Evolutionary conservation across 2,113 vertebrate genomes (phyloP), one percentile per base, ranked within the genome.

Genomic region (Heterochromis multidens): DNA sequence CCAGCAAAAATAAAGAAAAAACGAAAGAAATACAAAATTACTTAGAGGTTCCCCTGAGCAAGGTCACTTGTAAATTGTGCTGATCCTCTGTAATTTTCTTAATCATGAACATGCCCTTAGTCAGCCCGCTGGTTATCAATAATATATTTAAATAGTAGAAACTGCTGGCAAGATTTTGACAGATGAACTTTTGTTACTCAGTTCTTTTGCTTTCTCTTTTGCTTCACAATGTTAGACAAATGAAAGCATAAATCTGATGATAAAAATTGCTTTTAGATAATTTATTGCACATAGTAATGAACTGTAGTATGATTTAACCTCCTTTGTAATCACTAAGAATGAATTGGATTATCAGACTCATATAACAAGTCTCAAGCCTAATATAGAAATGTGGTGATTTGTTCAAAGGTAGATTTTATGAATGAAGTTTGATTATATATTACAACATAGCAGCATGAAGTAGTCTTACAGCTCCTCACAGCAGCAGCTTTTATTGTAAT

Each of bases 51-150:
- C 81, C 83, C 63, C 59, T n/a, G 46, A 90, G 84, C 82, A 90
- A 90, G 88, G 80, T 90, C 80, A 84, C 77, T 77, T 77, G 60
- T 77, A 86, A 91, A 85, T 72, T 60, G 27, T 85, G 82, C 83
- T 72, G 35, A 88, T 89, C 83, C 62, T 70, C 62, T 85, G 19
- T 87, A 74, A 81, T 87, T 87, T 81, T 40, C 74, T 85, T 35
- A 87, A 65, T 83, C 84, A 89, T 82, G 78, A 91, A 60, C 77
- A 72, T 61, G 78, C 82, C 83, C 77, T 81, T 10, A 83, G 81
- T 79, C 57, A 60, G 43, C 80, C 83, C 84, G 79, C 63, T 84
- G 90, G 7, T 82, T 62, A 88, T 88, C 17, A 91, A 87, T 92
- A 91, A 88, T 89, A 40, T 56, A 90, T 88, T 83, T 6, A 83